Base-by-base conservation (phyloP, 2,113 vertebrate genomes). In the Dinomys branickii region DNA sequence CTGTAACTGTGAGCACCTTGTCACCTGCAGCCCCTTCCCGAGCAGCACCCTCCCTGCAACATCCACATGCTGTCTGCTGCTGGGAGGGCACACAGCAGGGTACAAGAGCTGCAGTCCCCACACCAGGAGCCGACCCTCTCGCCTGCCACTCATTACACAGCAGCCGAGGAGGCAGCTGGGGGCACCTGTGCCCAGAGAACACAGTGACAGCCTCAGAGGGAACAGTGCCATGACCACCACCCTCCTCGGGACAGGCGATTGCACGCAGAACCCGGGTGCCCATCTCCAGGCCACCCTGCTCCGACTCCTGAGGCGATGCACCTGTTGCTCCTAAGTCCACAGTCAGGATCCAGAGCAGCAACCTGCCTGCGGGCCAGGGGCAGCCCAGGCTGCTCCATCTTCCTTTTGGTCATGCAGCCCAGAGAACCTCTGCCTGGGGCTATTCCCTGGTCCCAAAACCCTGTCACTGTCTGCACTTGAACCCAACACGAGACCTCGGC, bases 301-400 rank as follows among this genome's bases (percentile, higher is more conserved):
- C 26, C 7, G 6, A 11, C 10, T 58, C 59, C 59, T 38, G 9
- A 0, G 11, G 24, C 5, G 33, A 10, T 24, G 6, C 38, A 17
- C 13, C 52, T 59, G 75, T 35, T 41, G 12, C 44, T 30, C 38
- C 65, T 50, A 19, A 83, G 2, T 17, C 33, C n/a, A 0, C 41
- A 33, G 3, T 61, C 61, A 17, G 71, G n/a, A 35, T 59, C 67
- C 9, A 0, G 41, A 80, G 38, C 47, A 30, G 22, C 47, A 38
- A 2, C 58, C 44, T 3, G 20, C n/a, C 14, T n/a, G 12, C 9
- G 0, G 0, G 3, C 47, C 12, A 2, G 24, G 1, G 22, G 10
- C 24, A 24, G 9, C 41, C 38, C 3, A 35, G 22, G 4, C 20
- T 12, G 1, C 35, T 41, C 20, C n/a, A 4, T 26, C 59, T 35